These are phyloP conservation scores for human DNA, from an alignment of 2,113 vertebrate genomes.

Conservation along the genomic window GRCh38 chr15:55294001-55294500, in stretches of 20 bases:
- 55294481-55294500: no score
- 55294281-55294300: no score
- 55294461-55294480: no score
- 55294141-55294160: neutral
- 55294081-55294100: neutral
- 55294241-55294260: neutral
- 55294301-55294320: no score
- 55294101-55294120: neutral
- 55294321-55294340: no score
- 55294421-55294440: no score
- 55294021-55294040: neutral
- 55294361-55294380: no score
- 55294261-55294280: neutral
- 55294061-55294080: neutral
- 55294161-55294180: no score
- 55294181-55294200: neutral
- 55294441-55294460: no score
- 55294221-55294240: neutral
- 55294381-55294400: no score
- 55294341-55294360: no score
- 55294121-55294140: neutral
- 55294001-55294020: neutral
- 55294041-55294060: neutral
- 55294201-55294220: neutral
- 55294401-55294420: no score